These are phyloP conservation scores for Hemibagrus wyckioides DNA, from an alignment of 2,113 vertebrate genomes.

Conservation along the genomic window DNA sequence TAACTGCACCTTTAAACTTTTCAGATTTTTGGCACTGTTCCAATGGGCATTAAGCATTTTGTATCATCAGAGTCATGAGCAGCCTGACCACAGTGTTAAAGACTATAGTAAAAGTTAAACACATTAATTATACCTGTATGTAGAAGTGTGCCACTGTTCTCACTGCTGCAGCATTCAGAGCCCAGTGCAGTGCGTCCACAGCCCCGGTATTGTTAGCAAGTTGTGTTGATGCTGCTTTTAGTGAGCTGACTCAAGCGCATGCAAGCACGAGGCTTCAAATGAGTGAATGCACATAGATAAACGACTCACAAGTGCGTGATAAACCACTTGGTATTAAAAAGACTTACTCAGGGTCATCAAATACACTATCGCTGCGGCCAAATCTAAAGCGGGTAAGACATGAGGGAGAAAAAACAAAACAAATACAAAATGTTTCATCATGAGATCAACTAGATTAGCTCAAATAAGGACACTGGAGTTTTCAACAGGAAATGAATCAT, in stretches of 20 bases:
- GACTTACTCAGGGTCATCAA: constrained; percentile 95
- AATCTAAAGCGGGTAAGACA: constrained; percentile 84
- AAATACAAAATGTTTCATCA: constrained; percentile 46
- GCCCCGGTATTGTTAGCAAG: not conserved
- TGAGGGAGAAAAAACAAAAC: constrained; percentile 29
- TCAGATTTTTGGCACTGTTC: not conserved
- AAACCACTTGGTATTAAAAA: constrained; percentile 9
- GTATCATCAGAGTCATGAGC: not conserved
- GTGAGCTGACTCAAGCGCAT: constrained; percentile 37
- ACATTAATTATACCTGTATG: not conserved
- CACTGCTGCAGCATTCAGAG: not conserved
- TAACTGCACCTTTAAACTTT: not conserved
- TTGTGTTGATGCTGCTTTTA: not conserved
- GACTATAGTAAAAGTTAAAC: not conserved
- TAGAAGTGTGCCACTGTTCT: not conserved
- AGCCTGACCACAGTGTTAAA: not conserved
- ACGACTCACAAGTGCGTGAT: not conserved
- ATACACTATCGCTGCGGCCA: constrained; percentile 87
- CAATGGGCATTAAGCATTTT: not conserved
- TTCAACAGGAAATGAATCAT: constrained; percentile 14
- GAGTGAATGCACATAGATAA: not conserved
- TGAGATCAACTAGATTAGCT: constrained; percentile 39
- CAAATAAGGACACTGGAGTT: constrained; percentile 52
- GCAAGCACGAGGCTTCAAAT: constrained; percentile 25
- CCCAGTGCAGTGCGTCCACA: not conserved